A percentile compares a stretch with the other conserved stretches of the same genome.
Evolutionary conservation across 2,888 invertebrate species (phyloP).

Genomic region (Apeira syringaria): DNA sequence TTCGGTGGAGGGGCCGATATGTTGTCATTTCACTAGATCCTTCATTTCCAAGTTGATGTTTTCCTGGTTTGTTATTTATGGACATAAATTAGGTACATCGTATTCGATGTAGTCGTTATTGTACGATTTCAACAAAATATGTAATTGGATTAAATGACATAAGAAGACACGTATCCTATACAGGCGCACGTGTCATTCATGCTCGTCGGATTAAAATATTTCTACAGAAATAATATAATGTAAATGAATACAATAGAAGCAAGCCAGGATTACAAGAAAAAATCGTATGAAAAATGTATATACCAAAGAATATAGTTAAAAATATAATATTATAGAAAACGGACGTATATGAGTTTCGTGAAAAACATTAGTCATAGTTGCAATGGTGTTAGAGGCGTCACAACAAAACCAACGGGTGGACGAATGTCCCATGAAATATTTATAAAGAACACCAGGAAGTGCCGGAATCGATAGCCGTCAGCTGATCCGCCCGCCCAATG

Average conservation of each 20-base stretch:
- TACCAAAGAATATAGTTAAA: too few species aligned
- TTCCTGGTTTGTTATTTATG: conserved; percentile 5
- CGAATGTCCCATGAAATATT: conserved; percentile 64
- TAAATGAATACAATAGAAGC: too few species aligned
- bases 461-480: conserved; percentile 73
- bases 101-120: conserved; percentile 2
- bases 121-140: neutral
- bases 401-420: conserved; percentile 46
- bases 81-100: conserved; percentile 12
- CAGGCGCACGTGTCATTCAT: too few species aligned
- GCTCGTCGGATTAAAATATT: too few species aligned
- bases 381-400: conserved; percentile 36
- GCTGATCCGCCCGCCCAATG: conserved; percentile 80
- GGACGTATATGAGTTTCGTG: too few species aligned
- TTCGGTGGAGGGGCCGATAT: too few species aligned
- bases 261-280: too few species aligned
- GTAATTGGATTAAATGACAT: neutral
- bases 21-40: conserved; percentile 12
- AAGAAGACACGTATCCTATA: neutral
- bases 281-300: too few species aligned
- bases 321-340: too few species aligned
- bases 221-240: too few species aligned
- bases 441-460: conserved; percentile 73
- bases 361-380: too few species aligned
- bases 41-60: conserved; percentile 5